Evolutionary conservation across 2,113 vertebrate species (phyloP).

Genomic region (Halcyon senegalensis): DNA sequence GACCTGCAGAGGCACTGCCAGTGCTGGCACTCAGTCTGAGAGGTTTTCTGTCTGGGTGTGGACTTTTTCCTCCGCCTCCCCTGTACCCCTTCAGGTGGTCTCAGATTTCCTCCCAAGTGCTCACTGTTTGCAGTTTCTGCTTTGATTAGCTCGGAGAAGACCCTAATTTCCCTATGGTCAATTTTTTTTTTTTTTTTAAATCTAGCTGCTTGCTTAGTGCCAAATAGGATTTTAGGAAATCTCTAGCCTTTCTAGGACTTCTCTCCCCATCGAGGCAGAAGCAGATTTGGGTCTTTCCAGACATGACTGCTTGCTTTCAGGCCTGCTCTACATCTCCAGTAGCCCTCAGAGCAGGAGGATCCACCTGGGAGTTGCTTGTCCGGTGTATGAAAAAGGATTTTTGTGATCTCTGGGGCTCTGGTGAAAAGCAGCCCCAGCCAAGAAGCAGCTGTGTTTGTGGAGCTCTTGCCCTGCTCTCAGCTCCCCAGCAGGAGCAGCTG

Average conservation of each 20-base stretch:
- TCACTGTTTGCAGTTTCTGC: not conserved
- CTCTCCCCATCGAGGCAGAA: not conserved
- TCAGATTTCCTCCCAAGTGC: not conserved
- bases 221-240: slow-evolving; percentile 3
- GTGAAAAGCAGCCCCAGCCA: not conserved
- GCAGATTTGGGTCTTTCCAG: not conserved
- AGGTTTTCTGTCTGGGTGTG: not conserved
- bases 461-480: slow-evolving; percentile 24
- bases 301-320: not conserved
- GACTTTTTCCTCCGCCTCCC: not conserved
- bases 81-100: not conserved
- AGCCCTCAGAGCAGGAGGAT: not conserved
- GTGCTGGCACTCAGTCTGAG: not conserved
- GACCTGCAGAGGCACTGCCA: not conserved
- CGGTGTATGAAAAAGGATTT: slow-evolving; percentile 18
- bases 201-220: not conserved
- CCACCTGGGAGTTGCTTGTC: slow-evolving; percentile 12
- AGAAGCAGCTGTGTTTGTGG: slow-evolving; percentile 61
- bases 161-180: not conserved
- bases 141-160: not conserved
- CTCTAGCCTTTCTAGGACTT: slow-evolving; percentile 3
- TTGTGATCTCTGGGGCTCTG: slow-evolving; percentile 1
- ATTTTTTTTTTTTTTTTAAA: not conserved
- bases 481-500: slow-evolving; percentile 48
- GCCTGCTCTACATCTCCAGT: not conserved